A percentile compares a stretch with the other conserved stretches of the same genome.
These are phyloP conservation scores for Ganaspis sp. DNA, from an alignment of 1,140 invertebrate genomes.

Conservation along the genomic window DNA sequence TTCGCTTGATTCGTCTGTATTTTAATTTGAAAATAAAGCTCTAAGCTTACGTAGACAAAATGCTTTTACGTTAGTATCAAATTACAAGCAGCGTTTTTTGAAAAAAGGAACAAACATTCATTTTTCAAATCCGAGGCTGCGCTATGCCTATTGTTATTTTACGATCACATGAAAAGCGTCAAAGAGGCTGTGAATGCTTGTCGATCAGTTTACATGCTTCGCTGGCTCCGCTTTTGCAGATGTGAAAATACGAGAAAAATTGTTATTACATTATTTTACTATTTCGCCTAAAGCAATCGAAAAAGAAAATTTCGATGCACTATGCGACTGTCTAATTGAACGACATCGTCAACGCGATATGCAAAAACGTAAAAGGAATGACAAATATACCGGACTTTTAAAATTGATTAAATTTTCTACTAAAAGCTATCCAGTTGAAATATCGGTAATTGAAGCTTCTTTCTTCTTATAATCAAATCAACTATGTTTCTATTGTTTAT, in stretches of 20 bases:
- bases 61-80: not conserved
- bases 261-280: slow-evolving; percentile 9
- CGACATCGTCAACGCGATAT: no score
- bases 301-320: not conserved
- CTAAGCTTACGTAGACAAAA: not conserved
- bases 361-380: no score
- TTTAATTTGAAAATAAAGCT: not conserved
- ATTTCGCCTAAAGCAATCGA: not conserved
- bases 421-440: no score
- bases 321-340: not conserved
- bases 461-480: no score
- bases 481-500: no score
- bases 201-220: slow-evolving; percentile 20
- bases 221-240: not conserved
- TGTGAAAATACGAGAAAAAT: slow-evolving; percentile 33
- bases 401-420: no score
- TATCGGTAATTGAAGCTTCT: no score
- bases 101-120: not conserved
- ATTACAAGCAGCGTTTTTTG: not conserved
- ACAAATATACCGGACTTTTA: no score
- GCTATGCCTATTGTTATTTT: slow-evolving; percentile 39
- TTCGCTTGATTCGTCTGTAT: not conserved
- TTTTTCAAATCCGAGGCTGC: not conserved
- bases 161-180: slow-evolving; percentile 33
- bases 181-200: not conserved